phyloP scores from a whole-genome alignment of 2,797 vertebrate species.

The Cephalopachus bancanus region DNA sequence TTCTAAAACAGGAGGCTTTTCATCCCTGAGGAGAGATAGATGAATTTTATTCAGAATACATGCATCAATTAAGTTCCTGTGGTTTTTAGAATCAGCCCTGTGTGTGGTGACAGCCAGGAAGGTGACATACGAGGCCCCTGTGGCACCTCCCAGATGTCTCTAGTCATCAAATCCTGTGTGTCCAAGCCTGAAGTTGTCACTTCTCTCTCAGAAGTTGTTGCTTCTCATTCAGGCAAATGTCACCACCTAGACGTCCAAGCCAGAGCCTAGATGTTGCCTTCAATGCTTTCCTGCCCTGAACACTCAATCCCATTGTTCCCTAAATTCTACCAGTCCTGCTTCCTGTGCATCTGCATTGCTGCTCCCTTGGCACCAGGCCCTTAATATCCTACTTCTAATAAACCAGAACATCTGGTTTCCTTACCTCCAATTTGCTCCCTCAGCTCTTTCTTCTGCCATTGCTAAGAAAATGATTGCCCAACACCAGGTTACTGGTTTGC shows the following conservation, averaged over 20 bases:
- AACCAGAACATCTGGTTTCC: rapidly evolving
- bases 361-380: not conserved
- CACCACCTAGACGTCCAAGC: not conserved
- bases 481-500: not conserved
- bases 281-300: not conserved
- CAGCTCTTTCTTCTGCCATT: not conserved
- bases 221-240: not conserved
- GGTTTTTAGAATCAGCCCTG: conserved; percentile 52
- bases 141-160: not conserved
- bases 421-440: not conserved
- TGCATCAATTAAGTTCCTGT: not conserved
- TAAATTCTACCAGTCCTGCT: not conserved
- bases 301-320: no score
- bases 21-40: not conserved
- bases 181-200: not conserved
- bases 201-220: not conserved
- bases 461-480: not conserved
- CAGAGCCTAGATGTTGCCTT: not conserved
- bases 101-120: not conserved
- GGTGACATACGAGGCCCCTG: not conserved
- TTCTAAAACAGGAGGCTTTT: not conserved
- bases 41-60: conserved; percentile 9
- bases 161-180: not conserved
- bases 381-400: not conserved
- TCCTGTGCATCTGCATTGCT: not conserved